A percentile compares a stretch with the other conserved stretches of the same genome.
phyloP scores from a whole-genome alignment of 1,140 invertebrate species.

The Protaetia brevitarsis region DNA sequence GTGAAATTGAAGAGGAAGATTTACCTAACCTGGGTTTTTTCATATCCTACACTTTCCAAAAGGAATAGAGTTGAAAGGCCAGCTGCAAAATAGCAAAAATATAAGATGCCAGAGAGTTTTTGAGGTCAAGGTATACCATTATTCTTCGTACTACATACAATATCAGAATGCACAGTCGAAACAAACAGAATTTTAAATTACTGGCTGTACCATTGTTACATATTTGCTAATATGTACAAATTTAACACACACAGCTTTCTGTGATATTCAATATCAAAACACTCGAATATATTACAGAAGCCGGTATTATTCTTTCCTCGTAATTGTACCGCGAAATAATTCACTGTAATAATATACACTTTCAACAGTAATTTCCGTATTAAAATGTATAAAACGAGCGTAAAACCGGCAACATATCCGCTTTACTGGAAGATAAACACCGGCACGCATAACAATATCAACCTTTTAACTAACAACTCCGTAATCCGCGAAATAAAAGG shows the following conservation, averaged over 20 bases:
- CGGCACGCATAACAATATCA: slow-evolving; percentile 5
- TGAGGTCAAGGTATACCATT: too few relatives aligned
- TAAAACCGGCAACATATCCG: neutral
- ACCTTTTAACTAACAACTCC: slow-evolving; percentile 14
- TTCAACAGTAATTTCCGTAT: slow-evolving; percentile 1
- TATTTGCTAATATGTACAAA: too few relatives aligned
- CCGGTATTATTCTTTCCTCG: neutral
- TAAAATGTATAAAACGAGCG: slow-evolving; percentile 10
- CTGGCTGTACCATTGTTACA: too few relatives aligned
- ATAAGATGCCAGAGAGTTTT: too few relatives aligned
- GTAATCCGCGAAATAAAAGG: slow-evolving; percentile 13
- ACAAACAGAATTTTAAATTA: too few relatives aligned
- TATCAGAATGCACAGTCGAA: too few relatives aligned
- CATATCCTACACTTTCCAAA: too few relatives aligned
- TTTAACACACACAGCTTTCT: neutral
- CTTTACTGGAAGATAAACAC: slow-evolving; percentile 16
- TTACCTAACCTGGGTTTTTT: too few relatives aligned
- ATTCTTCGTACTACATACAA: too few relatives aligned
- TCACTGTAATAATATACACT: neutral
- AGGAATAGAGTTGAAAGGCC: too few relatives aligned
- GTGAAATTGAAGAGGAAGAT: too few relatives aligned
- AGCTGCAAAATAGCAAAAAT: too few relatives aligned
- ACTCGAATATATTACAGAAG: neutral
- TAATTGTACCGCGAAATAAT: neutral
- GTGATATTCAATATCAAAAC: neutral